Base-by-base conservation (phyloP, 2,113 vertebrate species). In the Heptranchias perlo region DNA sequence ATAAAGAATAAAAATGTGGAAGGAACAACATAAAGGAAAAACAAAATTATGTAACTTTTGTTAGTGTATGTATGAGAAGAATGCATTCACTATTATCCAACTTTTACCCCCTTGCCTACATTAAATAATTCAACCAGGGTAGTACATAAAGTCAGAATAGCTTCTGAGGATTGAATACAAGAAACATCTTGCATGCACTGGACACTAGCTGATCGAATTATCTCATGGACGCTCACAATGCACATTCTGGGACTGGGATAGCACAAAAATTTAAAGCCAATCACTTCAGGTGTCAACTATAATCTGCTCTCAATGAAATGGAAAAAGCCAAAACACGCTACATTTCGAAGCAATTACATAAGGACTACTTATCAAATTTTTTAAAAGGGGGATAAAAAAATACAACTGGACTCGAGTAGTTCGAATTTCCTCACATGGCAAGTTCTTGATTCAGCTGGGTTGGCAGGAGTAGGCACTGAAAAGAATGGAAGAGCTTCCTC, bases 371-470 rank as follows among this genome's bases (percentile, higher is more conserved):
- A 23, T 35, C 25, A 23, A 62, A 39, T 62, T 62, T 44, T 64
- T n/a, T 35, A 35, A 35, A 61, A 61, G 5, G 58, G 11, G 16
- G 35, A n/a, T 39, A 18, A 39, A 62, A 39, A 23, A 28, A 64
- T n/a, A 62, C 39, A 93, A 93, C 35, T 93, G n/a, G 58, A 93
- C 14, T 82, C 8, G 35, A 62, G 35, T 16, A 62, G 89, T n/a
- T 62, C 21, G n/a, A 93, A 61, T 62, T n/a, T 62, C 54, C 31
- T n/a, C n/a, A 92, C 16, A 61, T 92, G 54, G 14, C 35, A 61
- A 54, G 89, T 93, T 93, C 58, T 93, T 93, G 35, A n/a, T 93
- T 44, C 35, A 93, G 16, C 58, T 93, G 89, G 58, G 58, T 39
- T 93, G 89, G 58, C 58, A 62, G 61, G 89, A 91, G 31, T 58